Conservation (phyloP, 1,140 invertebrate genomes). For the Eueides isabella region DNA sequence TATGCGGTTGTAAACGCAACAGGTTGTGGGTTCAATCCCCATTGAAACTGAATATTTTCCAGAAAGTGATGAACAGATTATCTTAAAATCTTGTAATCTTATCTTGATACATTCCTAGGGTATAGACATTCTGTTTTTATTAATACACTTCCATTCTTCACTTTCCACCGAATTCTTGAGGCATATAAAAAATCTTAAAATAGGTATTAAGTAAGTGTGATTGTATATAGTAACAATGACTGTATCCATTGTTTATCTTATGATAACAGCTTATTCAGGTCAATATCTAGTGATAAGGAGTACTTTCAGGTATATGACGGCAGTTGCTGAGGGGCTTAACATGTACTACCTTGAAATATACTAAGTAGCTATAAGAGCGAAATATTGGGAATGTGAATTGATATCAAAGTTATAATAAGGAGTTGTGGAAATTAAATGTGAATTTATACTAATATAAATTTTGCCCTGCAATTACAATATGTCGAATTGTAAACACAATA, state of each 20-base stretch:
- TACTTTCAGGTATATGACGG: neutral
- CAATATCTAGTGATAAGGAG: slow-evolving; percentile 71
- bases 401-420: neutral
- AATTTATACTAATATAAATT: neutral
- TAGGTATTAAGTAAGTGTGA: slow-evolving; percentile 15
- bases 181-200: neutral
- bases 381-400: slow-evolving; percentile 20
- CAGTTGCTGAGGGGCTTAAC: slow-evolving; percentile 17
- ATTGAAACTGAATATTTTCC: too few species aligned
- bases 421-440: neutral
- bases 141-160: too few species aligned
- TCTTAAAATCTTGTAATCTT: too few species aligned
- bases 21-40: too few species aligned
- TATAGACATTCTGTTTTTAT: too few species aligned
- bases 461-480: neutral
- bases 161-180: neutral
- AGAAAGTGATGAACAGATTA: too few species aligned
- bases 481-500: too few species aligned
- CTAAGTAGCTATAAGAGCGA: slow-evolving; percentile 45
- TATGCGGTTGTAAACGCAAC: too few species aligned
- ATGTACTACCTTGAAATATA: slow-evolving; percentile 48
- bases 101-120: too few species aligned
- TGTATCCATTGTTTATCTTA: slow-evolving; percentile 35
- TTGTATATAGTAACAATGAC: slow-evolving; percentile 37
- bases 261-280: slow-evolving; percentile 72